Base-by-base conservation (phyloP, 1,140 invertebrate species). In the Polyergus mexicanus region DNA sequence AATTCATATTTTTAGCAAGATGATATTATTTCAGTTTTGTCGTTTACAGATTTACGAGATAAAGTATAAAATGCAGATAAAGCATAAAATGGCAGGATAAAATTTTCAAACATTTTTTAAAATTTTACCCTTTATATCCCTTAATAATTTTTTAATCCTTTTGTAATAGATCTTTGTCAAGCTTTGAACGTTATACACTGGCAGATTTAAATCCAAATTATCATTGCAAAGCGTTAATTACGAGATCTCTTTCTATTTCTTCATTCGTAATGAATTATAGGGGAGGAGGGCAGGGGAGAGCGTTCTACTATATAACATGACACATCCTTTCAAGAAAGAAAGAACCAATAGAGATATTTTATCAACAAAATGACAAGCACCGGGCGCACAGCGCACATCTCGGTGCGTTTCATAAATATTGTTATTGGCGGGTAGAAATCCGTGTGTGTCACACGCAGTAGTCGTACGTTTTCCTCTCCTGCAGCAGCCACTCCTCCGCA, bases 391-490 rank as follows among this genome's bases (percentile, higher is more conserved):
- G 77, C 38, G 78, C 56, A 60, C 28, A 60, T 38, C 60, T 71
- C 72, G 75, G 22, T 56, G 88, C 86, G 77, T 90, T 88, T 86
- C 89, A 90, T 90, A 90, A 90, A 90, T 90, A 90, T 90, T 88
- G 88, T 90, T 88, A 90, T 90, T 88, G 86, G 83, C 60, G 83
- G 44, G 72, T 72, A 66, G 76, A 86, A 90, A 90, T 90, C 80
- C 86, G 83, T 66, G 66, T 66, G 66, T 88, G 89, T 90, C 89
- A 86, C 81, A 84, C 86, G 86, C 89, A 90, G 89, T 28, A 88
- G 68, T 88, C 88, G 68, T 90, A 90, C 85, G 88, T 90, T 90
- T 80, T 62, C 54, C 25, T 28, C 51, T 77, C 63, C 44, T 32
- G 56, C 56, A 32, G 38, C 77, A 85, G 60, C 85, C 88, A 87